A percentile compares a stretch with the other conserved stretches of the same genome.
These are phyloP conservation scores for Pteropus alecto DNA, from an alignment of 2,113 vertebrate species.

Conservation along the genomic window DNA sequence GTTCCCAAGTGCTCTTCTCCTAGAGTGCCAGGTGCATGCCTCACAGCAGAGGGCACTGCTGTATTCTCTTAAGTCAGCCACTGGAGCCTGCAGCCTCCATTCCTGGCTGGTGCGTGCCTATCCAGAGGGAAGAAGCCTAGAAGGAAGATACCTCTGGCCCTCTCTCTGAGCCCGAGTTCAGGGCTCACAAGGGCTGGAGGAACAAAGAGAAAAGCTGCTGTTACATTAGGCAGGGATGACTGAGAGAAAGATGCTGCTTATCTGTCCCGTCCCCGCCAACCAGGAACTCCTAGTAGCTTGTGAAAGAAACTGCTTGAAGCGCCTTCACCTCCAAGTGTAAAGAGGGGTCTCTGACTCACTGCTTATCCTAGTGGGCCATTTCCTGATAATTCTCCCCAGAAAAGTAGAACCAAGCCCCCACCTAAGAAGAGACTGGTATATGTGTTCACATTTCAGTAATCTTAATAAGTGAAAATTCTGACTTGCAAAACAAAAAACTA, in stretches of 20 bases:
- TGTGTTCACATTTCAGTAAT: constrained; percentile 25
- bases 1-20: neutral
- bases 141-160: neutral
- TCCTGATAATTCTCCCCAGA: neutral
- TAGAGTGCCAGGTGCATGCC: neutral
- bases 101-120: neutral
- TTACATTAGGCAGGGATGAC: neutral
- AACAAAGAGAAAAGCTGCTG: neutral
- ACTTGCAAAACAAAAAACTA: neutral
- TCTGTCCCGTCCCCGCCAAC: neutral
- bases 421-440: neutral
- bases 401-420: neutral
- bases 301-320: neutral
- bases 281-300: neutral
- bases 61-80: constrained; percentile 15
- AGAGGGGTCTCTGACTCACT: neutral
- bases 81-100: neutral
- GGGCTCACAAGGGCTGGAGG: neutral
- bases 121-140: neutral
- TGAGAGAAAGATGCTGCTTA: neutral
- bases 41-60: constrained; percentile 75
- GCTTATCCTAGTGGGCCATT: neutral
- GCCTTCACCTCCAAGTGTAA: neutral
- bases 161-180: neutral
- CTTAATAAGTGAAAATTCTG: constrained; percentile 27